A percentile compares a stretch with the other conserved stretches of the same genome.
Evolutionary conservation across 2,888 invertebrate genomes (phyloP).

Genomic region (Tridacna crocea): DNA sequence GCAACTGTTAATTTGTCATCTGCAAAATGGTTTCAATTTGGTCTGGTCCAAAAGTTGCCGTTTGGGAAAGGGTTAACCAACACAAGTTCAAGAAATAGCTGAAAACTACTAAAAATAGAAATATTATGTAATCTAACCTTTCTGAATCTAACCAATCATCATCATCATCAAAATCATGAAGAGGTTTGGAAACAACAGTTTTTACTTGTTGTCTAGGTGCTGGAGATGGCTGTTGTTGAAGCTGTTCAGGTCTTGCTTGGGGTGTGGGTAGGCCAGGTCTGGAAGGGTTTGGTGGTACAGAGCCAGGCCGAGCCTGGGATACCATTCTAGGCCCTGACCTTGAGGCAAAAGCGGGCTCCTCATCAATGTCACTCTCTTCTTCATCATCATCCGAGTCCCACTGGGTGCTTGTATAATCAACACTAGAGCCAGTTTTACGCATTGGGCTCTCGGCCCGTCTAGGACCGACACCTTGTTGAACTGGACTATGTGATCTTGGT

Average conservation of each 20-base stretch:
- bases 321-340: constrained; percentile 41
- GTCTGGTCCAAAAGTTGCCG: neutral
- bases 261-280: constrained; percentile 53
- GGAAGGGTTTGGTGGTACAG: constrained; percentile 40
- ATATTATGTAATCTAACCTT: constrained; percentile 48
- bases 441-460: constrained; percentile 54
- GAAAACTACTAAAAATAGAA: neutral
- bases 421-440: constrained; percentile 67
- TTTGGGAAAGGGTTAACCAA: neutral
- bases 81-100: too few species aligned
- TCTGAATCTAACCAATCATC: constrained; percentile 70
- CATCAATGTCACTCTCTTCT: constrained; percentile 86
- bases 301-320: constrained; percentile 44
- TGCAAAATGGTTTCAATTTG: neutral
- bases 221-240: constrained; percentile 45
- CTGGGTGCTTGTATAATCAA: constrained; percentile 79
- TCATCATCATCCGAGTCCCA: constrained; percentile 76
- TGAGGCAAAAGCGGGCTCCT: constrained; percentile 86
- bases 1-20: neutral
- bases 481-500: constrained; percentile 65
- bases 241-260: constrained; percentile 31
- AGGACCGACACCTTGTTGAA: constrained; percentile 45
- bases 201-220: constrained; percentile 62
- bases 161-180: constrained; percentile 65
- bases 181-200: constrained; percentile 67